phyloP scores from a whole-genome alignment of 2,888 invertebrate species.

The Drosophila suboccidentalis region DNA sequence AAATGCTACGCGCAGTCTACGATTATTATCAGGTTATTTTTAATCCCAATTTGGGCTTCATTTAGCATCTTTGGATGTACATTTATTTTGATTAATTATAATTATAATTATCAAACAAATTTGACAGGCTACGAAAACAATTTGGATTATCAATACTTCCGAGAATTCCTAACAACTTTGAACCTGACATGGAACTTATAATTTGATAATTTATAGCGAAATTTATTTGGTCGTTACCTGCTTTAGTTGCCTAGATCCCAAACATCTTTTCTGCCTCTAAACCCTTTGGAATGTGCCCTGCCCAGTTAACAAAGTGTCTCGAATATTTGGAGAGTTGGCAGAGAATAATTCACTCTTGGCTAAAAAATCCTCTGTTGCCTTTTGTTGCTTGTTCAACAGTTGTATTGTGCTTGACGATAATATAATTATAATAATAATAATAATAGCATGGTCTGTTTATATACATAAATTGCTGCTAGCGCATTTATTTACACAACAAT shows the following conservation, averaged over 20 bases:
- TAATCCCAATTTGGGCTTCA: not conserved
- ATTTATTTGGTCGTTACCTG: not conserved
- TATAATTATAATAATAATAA: not conserved
- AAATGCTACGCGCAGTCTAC: conserved; percentile 21
- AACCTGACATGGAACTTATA: not conserved
- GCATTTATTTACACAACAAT: conserved; percentile 17
- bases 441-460: not conserved
- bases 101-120: not conserved
- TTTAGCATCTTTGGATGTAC: conserved; percentile 1
- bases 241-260: not conserved
- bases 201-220: not conserved
- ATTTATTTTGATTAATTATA: conserved; percentile 7
- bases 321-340: not conserved
- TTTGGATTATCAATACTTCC: not conserved
- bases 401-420: not conserved
- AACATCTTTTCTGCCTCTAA: not conserved
- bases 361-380: not conserved
- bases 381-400: not conserved
- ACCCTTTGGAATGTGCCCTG: conserved; percentile 1
- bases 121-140: not conserved
- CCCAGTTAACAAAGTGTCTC: not conserved
- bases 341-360: not conserved
- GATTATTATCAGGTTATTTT: conserved; percentile 13
- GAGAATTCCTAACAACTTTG: not conserved
- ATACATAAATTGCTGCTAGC: conserved; percentile 3